These are phyloP conservation scores for Arctocebus calabarensis DNA, from an alignment of 2,797 vertebrate species.

Conservation along the genomic window DNA sequence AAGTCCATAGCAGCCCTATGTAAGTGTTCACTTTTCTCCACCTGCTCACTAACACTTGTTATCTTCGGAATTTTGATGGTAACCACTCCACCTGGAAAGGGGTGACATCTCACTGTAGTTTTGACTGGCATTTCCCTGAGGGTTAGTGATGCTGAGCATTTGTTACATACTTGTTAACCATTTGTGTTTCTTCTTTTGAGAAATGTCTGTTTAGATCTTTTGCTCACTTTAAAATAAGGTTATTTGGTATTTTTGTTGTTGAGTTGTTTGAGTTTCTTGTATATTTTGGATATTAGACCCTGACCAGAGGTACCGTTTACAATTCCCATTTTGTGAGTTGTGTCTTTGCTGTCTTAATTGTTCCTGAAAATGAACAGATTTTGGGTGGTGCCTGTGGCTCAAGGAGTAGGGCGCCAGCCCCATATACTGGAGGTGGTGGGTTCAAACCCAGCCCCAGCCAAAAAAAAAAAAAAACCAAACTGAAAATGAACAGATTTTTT, in stretches of 20 bases:
- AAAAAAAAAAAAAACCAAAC: no score
- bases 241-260: not conserved
- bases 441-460: no score
- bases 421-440: no score
- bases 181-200: not conserved
- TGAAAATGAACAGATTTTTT: not conserved
- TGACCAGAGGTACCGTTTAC: not conserved
- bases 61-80: not conserved
- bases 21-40: not conserved
- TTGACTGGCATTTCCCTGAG: not conserved
- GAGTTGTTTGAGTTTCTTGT: not conserved
- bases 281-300: not conserved
- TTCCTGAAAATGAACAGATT: not conserved
- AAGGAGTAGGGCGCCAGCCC: no score
- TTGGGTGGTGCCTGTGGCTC: no score
- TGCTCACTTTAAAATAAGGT: not conserved
- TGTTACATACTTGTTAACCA: not conserved
- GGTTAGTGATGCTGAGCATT: not conserved
- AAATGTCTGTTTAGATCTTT: not conserved
- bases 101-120: not conserved
- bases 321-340: not conserved
- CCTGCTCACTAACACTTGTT: not conserved
- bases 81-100: not conserved
- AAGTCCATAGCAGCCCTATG: not conserved
- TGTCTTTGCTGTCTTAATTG: not conserved